A percentile compares a stretch with the other conserved stretches of the same genome.
phyloP scores from a whole-genome alignment of 2,888 invertebrate species.

The Miltochrista miniata region DNA sequence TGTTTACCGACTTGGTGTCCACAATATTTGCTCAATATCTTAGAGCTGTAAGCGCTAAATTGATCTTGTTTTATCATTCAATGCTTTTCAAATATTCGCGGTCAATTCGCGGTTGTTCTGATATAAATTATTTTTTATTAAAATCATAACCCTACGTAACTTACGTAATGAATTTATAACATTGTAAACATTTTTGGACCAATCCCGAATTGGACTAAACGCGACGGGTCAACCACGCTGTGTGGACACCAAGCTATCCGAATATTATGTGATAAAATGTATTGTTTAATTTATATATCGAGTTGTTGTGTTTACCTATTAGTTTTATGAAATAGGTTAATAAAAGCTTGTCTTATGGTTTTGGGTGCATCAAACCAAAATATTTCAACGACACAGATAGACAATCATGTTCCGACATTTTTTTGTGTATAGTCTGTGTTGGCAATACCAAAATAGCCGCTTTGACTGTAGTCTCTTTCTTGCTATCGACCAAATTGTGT shows the following conservation, averaged over 20 bases:
- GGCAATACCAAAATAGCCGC: not conserved
- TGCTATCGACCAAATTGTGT: too few species aligned
- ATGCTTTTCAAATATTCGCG: not conserved
- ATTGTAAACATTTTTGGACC: too few species aligned
- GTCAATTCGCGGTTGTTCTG: too few species aligned
- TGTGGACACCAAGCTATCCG: constrained; percentile 14
- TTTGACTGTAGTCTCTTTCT: too few species aligned
- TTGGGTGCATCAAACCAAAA: constrained; percentile 25
- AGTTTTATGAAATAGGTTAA: constrained; percentile 35
- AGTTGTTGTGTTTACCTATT: constrained; percentile 46
- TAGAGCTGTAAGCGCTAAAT: not conserved
- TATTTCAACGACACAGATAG: constrained; percentile 6
- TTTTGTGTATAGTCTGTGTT: not conserved
- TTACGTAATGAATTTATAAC: too few species aligned
- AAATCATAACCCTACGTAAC: too few species aligned
- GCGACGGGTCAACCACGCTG: too few species aligned
- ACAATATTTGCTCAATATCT: not conserved
- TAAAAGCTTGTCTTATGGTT: constrained; percentile 24
- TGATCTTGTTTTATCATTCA: not conserved
- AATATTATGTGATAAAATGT: constrained; percentile 33
- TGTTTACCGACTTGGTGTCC: constrained; percentile 19
- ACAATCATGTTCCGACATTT: not conserved
- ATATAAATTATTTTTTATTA: too few species aligned
- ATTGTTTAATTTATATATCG: constrained; percentile 35
- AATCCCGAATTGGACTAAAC: too few species aligned